These are phyloP conservation scores for Clarias macrocephalus DNA, from an alignment of 2,113 vertebrate species.

Conservation along the genomic window DNA sequence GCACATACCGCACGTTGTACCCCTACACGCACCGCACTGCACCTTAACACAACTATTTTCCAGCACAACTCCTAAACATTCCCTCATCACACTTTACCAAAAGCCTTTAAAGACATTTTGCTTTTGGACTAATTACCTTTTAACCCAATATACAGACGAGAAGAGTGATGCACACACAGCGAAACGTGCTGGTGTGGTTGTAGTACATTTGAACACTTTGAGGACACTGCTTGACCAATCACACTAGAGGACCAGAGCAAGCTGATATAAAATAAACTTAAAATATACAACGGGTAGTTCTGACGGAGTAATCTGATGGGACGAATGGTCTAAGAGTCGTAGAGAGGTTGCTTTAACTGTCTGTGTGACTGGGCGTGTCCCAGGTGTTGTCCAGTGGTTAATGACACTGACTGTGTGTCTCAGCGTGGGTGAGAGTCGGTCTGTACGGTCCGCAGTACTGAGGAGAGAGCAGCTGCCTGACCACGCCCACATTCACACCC, in stretches of 20 bases:
- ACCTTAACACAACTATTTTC: background rate
- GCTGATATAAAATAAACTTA: background rate
- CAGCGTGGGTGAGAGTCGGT: too few species aligned
- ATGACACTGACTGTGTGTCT: too few species aligned
- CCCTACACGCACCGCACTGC: background rate
- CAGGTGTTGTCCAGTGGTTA: too few species aligned
- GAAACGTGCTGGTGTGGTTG: background rate
- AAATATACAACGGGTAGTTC: too few species aligned
- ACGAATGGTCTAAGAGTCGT: too few species aligned
- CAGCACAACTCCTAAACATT: background rate
- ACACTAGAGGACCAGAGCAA: background rate
- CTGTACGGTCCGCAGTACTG: too few species aligned
- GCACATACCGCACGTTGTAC: constrained; percentile 42
- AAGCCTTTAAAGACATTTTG: background rate
- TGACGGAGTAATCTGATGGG: too few species aligned
- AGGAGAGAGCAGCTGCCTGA: too few species aligned
- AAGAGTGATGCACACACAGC: background rate
- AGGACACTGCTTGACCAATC: background rate
- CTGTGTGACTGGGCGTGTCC: too few species aligned
- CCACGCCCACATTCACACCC: too few species aligned
- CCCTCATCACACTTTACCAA: background rate
- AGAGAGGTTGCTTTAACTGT: too few species aligned
- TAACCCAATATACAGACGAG: background rate
- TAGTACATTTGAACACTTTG: background rate
- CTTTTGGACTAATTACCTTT: too few species aligned